These are phyloP conservation scores for Vanacampus margaritifer DNA, from an alignment of 2,113 vertebrate genomes.

Conservation along the genomic window DNA sequence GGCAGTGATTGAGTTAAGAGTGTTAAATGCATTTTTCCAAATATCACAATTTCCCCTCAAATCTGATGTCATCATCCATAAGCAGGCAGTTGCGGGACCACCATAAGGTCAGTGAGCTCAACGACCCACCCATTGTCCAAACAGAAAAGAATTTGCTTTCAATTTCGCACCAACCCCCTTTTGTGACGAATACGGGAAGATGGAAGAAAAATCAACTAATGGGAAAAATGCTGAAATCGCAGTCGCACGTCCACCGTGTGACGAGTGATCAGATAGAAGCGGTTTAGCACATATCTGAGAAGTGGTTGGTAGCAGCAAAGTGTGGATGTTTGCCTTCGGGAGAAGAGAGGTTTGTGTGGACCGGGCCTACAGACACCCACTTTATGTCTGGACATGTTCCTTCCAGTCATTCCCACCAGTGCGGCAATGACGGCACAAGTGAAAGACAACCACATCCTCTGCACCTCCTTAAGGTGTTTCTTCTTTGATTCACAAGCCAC, in stretches of 20 bases:
- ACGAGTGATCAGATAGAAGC: slow-evolving; percentile 11
- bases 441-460: slow-evolving; percentile 52
- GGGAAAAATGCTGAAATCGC: neutral
- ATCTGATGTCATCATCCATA: no score
- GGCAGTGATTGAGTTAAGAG: no score
- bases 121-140: no score
- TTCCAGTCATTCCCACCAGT: slow-evolving; percentile 48
- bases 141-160: no score
- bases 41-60: no score
- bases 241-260: neutral
- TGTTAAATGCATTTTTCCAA: no score
- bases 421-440: slow-evolving; percentile 44
- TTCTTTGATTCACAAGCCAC: slow-evolving; percentile 11
- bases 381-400: slow-evolving; percentile 56
- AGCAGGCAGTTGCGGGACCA: no score
- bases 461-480: slow-evolving; percentile 1
- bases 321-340: slow-evolving; percentile 16
- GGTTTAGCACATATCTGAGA: slow-evolving; percentile 36
- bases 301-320: slow-evolving; percentile 4
- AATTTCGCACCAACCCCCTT: no score
- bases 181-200: no score
- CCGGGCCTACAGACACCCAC: slow-evolving; percentile 42
- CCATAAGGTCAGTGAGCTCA: neutral
- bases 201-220: neutral
- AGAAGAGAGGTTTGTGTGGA: slow-evolving; percentile 21